Conservation (phyloP, 2,113 vertebrate species). For the Phocoena phocoena region DNA sequence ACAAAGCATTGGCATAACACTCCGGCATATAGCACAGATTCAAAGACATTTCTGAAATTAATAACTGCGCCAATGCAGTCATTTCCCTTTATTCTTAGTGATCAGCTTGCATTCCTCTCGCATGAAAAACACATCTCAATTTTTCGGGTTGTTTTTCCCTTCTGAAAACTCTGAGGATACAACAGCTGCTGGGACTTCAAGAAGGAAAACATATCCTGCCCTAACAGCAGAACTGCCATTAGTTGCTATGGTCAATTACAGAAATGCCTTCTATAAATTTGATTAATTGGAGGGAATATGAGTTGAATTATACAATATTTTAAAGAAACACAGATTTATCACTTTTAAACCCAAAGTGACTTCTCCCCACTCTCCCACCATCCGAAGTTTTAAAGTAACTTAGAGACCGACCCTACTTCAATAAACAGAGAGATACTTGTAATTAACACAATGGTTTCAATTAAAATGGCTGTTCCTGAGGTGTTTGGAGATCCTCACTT, state of each 20-base stretch:
- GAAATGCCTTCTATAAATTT: conserved; percentile 54
- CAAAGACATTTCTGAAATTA: conserved; percentile 69
- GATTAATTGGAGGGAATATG: conserved; percentile 39
- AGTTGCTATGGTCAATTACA: conserved; percentile 53
- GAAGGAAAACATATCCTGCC: conserved; percentile 62
- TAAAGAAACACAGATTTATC: conserved; percentile 14
- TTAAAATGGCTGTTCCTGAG: not conserved
- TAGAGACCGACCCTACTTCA: not conserved
- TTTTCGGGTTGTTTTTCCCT: conserved; percentile 35
- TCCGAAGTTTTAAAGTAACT: not conserved
- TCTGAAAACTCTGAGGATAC: conserved; percentile 48
- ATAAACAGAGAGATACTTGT: not conserved
- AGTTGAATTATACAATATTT: conserved; percentile 33
- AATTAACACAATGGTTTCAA: conserved; percentile 29
- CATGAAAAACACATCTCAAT: conserved; percentile 61
- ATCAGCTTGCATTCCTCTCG: conserved; percentile 52
- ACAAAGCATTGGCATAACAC: conserved; percentile 31
- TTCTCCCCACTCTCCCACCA: not conserved
- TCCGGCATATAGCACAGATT: conserved; percentile 27
- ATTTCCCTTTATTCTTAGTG: conserved; percentile 55
- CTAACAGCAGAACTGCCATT: conserved; percentile 12
- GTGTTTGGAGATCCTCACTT: not conserved
- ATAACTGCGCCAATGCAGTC: conserved; percentile 57
- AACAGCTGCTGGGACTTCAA: conserved; percentile 49
- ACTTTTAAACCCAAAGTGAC: conserved; percentile 4